A percentile compares a stretch with the other conserved stretches of the same genome.
Evolutionary conservation across 2,113 vertebrate genomes (phyloP).

Genomic region (Phasianus colchicus): DNA sequence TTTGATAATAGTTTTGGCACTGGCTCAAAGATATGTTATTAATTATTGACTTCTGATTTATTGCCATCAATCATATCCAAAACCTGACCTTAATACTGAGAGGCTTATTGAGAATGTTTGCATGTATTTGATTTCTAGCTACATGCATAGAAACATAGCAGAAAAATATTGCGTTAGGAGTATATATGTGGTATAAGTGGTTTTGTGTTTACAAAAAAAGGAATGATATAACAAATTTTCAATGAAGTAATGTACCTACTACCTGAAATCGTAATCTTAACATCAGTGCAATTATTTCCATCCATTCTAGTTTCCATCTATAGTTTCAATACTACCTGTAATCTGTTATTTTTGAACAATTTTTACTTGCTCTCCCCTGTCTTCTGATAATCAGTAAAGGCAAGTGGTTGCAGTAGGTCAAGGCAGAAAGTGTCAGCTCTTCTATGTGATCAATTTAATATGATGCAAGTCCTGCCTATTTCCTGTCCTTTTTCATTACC

Average conservation of each 20-base stretch:
- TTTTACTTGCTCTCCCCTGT: background rate
- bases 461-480: background rate
- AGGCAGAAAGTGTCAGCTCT: background rate
- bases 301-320: background rate
- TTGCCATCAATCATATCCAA: background rate
- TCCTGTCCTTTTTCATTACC: background rate
- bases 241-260: background rate
- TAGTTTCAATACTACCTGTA: background rate
- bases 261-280: background rate
- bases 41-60: background rate
- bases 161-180: background rate
- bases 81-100: background rate
- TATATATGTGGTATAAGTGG: rapidly evolving
- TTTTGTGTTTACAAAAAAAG: background rate
- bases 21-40: background rate
- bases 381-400: background rate
- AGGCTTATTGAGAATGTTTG: background rate
- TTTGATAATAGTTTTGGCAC: background rate
- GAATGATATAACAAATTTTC: background rate
- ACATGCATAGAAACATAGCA: background rate
- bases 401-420: background rate
- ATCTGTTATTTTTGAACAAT: background rate
- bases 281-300: background rate
- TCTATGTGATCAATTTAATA: background rate
- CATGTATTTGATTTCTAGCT: background rate